Conservation (phyloP, 1,140 invertebrate genomes). For the Magallana gigas region DNA sequence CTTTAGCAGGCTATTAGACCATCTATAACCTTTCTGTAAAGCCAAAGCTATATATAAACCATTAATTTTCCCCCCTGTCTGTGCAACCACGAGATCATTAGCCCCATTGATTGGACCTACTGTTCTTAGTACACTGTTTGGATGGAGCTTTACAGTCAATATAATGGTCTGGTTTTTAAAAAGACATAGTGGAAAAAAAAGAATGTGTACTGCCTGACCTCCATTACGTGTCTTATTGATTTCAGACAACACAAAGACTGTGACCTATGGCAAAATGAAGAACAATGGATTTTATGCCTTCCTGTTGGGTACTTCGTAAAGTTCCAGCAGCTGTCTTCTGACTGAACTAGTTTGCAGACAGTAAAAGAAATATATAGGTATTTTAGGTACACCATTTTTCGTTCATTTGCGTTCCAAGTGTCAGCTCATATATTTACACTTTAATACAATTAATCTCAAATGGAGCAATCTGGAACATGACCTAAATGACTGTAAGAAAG, state of each 20-base stretch:
- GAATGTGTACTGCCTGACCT: background rate
- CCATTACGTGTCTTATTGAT: background rate
- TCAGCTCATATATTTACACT: no score
- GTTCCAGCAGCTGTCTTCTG: no score
- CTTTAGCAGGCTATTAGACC: background rate
- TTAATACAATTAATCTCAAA: no score
- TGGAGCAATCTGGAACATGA: no score
- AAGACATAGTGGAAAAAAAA: background rate
- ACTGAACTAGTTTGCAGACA: no score
- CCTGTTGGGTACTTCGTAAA: no score
- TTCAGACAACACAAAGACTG: background rate
- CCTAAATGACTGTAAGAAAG: no score
- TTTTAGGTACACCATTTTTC: no score
- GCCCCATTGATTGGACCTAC: background rate
- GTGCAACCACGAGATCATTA: background rate
- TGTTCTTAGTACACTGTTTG: background rate
- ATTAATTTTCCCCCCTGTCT: background rate
- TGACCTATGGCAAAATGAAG: no score
- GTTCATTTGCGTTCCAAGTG: no score
- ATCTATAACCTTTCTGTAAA: background rate
- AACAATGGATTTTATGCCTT: no score
- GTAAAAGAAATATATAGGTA: no score
- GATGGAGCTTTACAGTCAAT: constrained; percentile 2
- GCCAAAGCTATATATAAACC: background rate
- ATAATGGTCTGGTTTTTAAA: background rate